A percentile compares a stretch with the other conserved stretches of the same genome.
These are phyloP conservation scores for Picus viridis DNA, from an alignment of 2,797 vertebrate species.

Conservation along the genomic window DNA sequence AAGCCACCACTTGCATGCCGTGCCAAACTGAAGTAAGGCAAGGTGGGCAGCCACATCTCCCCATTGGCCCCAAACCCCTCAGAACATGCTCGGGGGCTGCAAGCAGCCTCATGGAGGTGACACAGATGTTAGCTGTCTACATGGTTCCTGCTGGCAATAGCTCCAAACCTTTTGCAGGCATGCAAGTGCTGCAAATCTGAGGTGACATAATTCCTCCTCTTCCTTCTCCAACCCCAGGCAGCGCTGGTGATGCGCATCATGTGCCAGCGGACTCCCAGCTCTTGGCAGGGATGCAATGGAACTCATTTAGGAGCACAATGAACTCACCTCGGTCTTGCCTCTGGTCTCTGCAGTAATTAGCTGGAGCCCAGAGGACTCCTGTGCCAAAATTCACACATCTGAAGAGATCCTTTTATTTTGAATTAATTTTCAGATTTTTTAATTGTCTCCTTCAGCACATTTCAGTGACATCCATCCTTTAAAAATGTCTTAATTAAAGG, in stretches of 20 bases:
- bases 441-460: slow-evolving; percentile 1
- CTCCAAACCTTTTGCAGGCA: rapidly evolving
- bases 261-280: neutral
- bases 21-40: neutral
- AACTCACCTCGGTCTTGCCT: neutral
- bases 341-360: slow-evolving; percentile 25
- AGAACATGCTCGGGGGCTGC: neutral
- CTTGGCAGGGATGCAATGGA: rapidly evolving
- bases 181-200: rapidly evolving
- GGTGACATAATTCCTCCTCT: rapidly evolving
- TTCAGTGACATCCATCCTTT: neutral
- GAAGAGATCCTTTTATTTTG: slow-evolving; percentile 5
- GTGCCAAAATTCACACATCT: slow-evolving; percentile 1
- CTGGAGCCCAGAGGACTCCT: neutral
- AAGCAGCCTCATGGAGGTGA: neutral
- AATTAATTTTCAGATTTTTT: slow-evolving; percentile 29
- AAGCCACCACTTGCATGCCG: neutral
- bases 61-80: rapidly evolving
- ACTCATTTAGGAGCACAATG: neutral
- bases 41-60: rapidly evolving
- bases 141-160: neutral
- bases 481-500: slow-evolving; percentile 12
- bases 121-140: neutral
- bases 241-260: rapidly evolving
- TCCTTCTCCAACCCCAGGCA: neutral